A percentile compares a stretch with the other conserved stretches of the same genome.
Conservation (phyloP, 1,140 invertebrate species). For the Aphelenchoides besseyi region DNA sequence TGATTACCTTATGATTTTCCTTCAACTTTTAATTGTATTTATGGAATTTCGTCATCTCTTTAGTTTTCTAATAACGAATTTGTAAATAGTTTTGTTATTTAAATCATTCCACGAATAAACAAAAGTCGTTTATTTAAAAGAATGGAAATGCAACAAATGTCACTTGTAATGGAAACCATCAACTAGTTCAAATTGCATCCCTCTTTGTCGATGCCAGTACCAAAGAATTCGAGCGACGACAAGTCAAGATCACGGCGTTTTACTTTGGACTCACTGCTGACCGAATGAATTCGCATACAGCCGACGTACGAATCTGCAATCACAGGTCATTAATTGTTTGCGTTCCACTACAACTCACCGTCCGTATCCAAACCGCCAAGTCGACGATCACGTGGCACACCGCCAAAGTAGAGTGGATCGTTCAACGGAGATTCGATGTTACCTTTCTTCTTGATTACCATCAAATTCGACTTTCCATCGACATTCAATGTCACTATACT, state of each 20-base stretch:
- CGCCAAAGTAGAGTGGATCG: constrained; percentile 82
- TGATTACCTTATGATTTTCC: background rate
- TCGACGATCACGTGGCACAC: constrained; percentile 69
- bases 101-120: constrained; percentile 3
- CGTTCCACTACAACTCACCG: constrained; percentile 20
- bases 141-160: background rate
- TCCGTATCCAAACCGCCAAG: constrained; percentile 50
- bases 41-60: background rate
- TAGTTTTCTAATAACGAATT: background rate
- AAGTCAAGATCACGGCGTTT: constrained; percentile 37
- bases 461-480: constrained; percentile 71
- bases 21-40: background rate
- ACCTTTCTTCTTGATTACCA: constrained; percentile 70
- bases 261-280: constrained; percentile 35
- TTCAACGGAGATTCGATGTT: constrained; percentile 78
- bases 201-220: constrained; percentile 33
- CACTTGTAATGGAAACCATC: background rate
- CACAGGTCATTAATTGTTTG: background rate
- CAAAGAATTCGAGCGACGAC: constrained; percentile 33
- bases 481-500: constrained; percentile 78
- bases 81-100: background rate
- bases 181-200: constrained; percentile 44
- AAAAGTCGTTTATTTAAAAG: background rate
- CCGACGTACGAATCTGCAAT: constrained; percentile 47
- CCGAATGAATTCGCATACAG: constrained; percentile 44